phyloP scores from a whole-genome alignment of 2,888 invertebrate species.

The Asteroscopus sphinx region DNA sequence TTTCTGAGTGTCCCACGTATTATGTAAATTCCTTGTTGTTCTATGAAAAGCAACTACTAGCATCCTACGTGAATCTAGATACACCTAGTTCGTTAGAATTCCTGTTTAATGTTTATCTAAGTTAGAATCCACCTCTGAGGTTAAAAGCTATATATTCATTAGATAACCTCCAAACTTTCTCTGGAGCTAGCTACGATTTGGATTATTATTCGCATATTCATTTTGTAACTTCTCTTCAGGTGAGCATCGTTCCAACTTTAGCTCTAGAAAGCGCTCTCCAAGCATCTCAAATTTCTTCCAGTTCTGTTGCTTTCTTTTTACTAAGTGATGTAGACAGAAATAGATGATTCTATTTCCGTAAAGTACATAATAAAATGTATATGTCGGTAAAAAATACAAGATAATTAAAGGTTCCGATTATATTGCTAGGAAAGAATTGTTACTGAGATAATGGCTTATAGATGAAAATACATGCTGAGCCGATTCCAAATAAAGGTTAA shows the following conservation, averaged over 20 bases:
- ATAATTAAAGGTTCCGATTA: no score
- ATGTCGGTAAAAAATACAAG: neutral
- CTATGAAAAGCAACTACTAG: no score
- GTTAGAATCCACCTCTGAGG: conserved; percentile 31
- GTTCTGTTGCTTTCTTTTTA: conserved; percentile 15
- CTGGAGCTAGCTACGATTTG: conserved; percentile 23
- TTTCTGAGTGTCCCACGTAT: no score
- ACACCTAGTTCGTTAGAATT: neutral
- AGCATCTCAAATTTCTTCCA: conserved; percentile 21
- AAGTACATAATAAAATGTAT: neutral
- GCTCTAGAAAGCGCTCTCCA: conserved; percentile 16
- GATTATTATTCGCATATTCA: conserved; percentile 48
- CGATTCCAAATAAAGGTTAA: no score
- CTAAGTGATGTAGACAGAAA: neutral
- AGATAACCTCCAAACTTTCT: conserved; percentile 41
- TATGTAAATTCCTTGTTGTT: no score
- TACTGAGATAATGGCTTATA: no score
- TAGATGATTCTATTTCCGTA: conserved; percentile 4
- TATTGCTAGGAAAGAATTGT: no score
- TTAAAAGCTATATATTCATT: conserved; percentile 24
- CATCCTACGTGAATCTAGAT: no score
- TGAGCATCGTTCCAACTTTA: conserved; percentile 31
- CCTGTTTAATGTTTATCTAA: neutral
- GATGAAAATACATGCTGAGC: no score
- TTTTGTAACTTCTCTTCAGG: conserved; percentile 38